phyloP scores from a whole-genome alignment of 2,113 vertebrate species.

The Erpornis zantholeuca region DNA sequence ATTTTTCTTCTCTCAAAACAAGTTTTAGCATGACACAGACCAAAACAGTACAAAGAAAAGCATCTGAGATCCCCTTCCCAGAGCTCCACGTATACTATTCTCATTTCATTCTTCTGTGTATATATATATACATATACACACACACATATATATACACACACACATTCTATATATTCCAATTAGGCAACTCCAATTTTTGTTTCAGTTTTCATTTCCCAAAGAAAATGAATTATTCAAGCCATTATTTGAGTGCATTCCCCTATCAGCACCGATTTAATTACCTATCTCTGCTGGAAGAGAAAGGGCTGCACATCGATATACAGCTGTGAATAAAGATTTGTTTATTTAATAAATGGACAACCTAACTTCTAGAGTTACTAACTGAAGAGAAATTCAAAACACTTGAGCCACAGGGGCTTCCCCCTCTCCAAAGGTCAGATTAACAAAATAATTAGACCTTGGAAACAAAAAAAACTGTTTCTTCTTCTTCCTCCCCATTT shows the following conservation, averaged over 20 bases:
- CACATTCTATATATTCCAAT: neutral
- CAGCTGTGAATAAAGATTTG: neutral
- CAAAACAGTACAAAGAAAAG: neutral
- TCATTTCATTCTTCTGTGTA: neutral
- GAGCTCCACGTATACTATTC: neutral
- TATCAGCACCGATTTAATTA: constrained; percentile 24
- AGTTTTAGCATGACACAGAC: neutral
- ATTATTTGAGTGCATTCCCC: constrained; percentile 40
- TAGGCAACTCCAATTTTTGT: constrained; percentile 23
- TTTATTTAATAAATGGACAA: neutral
- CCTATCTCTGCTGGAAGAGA: neutral
- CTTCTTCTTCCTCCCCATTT: neutral
- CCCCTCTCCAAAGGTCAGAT: neutral
- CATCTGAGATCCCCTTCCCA: neutral
- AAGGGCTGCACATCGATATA: neutral
- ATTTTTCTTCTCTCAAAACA: neutral
- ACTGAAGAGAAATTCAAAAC: neutral
- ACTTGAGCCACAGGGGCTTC: neutral
- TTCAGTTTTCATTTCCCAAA: constrained; percentile 70
- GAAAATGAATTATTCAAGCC: constrained; percentile 78
- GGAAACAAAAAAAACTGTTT: neutral
- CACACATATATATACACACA: neutral
- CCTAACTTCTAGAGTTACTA: neutral
- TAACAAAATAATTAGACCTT: neutral
- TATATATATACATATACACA: no score